Conservation (phyloP, 1,140 invertebrate species). For the Drosophila hydei region DNA sequence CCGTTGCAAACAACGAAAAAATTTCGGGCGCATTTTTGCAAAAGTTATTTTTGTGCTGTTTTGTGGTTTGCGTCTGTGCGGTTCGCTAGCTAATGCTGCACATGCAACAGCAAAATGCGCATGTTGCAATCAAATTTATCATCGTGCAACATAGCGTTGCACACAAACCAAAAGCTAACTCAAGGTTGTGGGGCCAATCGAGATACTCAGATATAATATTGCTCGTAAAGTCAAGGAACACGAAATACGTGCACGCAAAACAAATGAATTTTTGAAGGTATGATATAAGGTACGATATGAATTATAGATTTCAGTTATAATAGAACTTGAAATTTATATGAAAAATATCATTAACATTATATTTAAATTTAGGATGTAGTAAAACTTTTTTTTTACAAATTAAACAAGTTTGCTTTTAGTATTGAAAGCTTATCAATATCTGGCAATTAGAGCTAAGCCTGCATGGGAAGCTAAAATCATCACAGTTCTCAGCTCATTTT, state of each 20-base stretch:
- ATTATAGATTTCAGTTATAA: neutral
- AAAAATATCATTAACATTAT: no score
- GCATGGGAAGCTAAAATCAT: no score
- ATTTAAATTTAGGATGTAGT: no score
- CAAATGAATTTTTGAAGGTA: neutral
- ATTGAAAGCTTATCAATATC: no score
- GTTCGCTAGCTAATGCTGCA: slow-evolving; percentile 57
- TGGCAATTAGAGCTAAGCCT: no score
- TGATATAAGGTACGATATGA: no score
- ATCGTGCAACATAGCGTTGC: slow-evolving; percentile 13
- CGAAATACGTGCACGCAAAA: neutral
- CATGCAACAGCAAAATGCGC: slow-evolving; percentile 52
- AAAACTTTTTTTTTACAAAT: no score
- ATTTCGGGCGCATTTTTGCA: slow-evolving; percentile 47
- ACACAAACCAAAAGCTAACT: slow-evolving; percentile 20
- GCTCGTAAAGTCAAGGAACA: slow-evolving; percentile 9
- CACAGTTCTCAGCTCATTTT: neutral
- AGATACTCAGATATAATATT: slow-evolving; percentile 24
- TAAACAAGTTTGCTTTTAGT: no score
- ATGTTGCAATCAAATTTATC: slow-evolving; percentile 72
- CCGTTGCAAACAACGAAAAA: slow-evolving; percentile 40
- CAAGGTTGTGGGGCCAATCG: slow-evolving; percentile 14
- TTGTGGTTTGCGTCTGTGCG: slow-evolving; percentile 16
- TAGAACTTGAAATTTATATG: no score
- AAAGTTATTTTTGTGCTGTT: slow-evolving; percentile 47